Percentiles rank a stretch among this genome's conserved stretches.
phyloP scores from a whole-genome alignment of 1,140 invertebrate genomes.

The Amphibalanus amphitrite region DNA sequence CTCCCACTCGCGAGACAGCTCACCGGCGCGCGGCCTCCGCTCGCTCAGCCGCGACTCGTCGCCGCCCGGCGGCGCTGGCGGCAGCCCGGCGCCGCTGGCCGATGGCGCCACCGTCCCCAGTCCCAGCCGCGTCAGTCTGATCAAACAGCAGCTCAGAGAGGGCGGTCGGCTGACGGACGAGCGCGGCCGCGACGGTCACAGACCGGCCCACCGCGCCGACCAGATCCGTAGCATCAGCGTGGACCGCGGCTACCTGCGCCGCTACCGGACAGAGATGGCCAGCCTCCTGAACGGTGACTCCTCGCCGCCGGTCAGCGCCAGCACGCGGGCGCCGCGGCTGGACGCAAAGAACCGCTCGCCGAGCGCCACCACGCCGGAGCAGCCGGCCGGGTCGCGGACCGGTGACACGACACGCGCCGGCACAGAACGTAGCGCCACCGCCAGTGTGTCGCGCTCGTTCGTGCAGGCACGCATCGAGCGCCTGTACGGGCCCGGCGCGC shows the following conservation, averaged over 20 bases:
- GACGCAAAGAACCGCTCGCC: not conserved
- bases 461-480: conserved; percentile 73
- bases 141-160: not conserved
- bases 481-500: conserved; percentile 62
- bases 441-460: conserved; percentile 36
- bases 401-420: not conserved
- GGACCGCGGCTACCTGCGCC: conserved; percentile 15
- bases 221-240: conserved; percentile 16
- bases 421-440: not conserved
- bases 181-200: not conserved
- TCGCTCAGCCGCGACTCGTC: not conserved
- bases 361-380: not conserved
- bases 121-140: not conserved
- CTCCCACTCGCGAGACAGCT: conserved; percentile 10
- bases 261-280: not conserved
- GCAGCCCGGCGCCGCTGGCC: not conserved
- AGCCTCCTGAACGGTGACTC: not conserved
- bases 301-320: too few species aligned
- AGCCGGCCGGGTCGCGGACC: not conserved
- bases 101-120: not conserved
- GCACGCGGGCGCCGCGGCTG: not conserved
- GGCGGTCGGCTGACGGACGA: not conserved
- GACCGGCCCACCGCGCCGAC: not conserved
- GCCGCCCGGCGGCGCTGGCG: not conserved
- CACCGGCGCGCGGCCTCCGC: not conserved